These are phyloP conservation scores for Gymnobelideus leadbeateri DNA, from an alignment of 2,113 vertebrate species.

Conservation along the genomic window DNA sequence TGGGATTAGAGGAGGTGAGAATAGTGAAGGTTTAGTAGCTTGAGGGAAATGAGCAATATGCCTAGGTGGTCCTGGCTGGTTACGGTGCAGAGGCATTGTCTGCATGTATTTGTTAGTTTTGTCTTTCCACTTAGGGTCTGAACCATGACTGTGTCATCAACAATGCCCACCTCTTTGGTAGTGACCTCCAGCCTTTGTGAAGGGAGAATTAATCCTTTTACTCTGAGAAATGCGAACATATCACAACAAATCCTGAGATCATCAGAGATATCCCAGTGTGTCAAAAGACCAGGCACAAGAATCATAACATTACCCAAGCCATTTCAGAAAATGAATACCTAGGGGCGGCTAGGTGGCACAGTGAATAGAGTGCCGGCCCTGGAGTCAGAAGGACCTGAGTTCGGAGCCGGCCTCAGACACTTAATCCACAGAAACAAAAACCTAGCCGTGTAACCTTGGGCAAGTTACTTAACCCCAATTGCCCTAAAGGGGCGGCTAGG, in stretches of 20 bases:
- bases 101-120: not conserved
- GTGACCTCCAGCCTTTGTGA: not conserved
- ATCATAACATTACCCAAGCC: not conserved
- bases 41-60: not conserved
- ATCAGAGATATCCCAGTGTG: not conserved
- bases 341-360: too few relatives aligned
- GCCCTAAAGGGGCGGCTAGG: too few relatives aligned
- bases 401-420: too few relatives aligned
- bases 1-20: not conserved
- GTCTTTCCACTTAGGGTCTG: not conserved
- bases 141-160: not conserved
- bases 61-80: not conserved
- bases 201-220: not conserved
- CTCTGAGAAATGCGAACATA: not conserved
- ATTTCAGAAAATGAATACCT: constrained; percentile 25
- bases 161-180: not conserved
- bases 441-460: too few relatives aligned
- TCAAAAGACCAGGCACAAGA: constrained; percentile 1
- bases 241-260: not conserved
- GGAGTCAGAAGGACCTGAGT: too few relatives aligned
- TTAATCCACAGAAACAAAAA: too few relatives aligned
- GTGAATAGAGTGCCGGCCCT: too few relatives aligned
- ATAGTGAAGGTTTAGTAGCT: not conserved
- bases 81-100: not conserved
- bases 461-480: too few relatives aligned